Evolutionary conservation across 2,113 vertebrate species (phyloP).

Genomic region (Semicossyphus pulcher): DNA sequence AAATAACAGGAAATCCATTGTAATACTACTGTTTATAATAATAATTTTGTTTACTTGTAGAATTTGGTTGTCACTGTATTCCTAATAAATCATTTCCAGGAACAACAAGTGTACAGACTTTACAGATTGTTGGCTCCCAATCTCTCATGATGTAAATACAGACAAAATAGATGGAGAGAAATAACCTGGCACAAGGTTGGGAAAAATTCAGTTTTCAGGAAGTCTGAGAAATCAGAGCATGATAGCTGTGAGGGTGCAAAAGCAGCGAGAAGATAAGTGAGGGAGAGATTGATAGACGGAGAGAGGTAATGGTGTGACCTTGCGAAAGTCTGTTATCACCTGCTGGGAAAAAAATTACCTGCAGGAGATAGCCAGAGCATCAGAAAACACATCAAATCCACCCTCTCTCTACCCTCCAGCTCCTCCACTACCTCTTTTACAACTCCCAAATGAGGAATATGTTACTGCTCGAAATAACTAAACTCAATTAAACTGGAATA

Average conservation of each 20-base stretch:
- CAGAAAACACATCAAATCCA: constrained; percentile 52
- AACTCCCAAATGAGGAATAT: constrained; percentile 57
- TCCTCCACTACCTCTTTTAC: constrained; percentile 41
- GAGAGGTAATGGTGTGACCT: constrained; percentile 68
- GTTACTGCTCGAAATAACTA: constrained; percentile 61
- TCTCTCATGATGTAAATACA: background rate
- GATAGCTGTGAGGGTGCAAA: constrained; percentile 30
- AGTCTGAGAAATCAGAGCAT: constrained; percentile 21
- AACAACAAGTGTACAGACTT: too few species aligned
- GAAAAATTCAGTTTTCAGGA: constrained; percentile 8
- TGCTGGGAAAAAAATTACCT: constrained; percentile 71
- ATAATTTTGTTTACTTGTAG: too few species aligned
- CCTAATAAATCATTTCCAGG: background rate
- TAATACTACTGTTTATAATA: too few species aligned
- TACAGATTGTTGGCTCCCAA: too few species aligned
- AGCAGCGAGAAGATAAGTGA: constrained; percentile 27
- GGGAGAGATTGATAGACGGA: constrained; percentile 53
- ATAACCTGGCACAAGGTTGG: constrained; percentile 7
- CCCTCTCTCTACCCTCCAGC: constrained; percentile 29
- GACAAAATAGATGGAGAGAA: constrained; percentile 8
- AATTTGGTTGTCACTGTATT: too few species aligned
- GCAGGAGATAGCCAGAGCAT: constrained; percentile 49
- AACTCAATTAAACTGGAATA: constrained; percentile 68
- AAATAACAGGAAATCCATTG: too few species aligned
- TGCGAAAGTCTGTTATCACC: constrained; percentile 66